A percentile compares a stretch with the other conserved stretches of the same genome.
Conservation (phyloP, 35 echinoderm and acorn worm genomes). For the Nesometra sesokonis region DNA sequence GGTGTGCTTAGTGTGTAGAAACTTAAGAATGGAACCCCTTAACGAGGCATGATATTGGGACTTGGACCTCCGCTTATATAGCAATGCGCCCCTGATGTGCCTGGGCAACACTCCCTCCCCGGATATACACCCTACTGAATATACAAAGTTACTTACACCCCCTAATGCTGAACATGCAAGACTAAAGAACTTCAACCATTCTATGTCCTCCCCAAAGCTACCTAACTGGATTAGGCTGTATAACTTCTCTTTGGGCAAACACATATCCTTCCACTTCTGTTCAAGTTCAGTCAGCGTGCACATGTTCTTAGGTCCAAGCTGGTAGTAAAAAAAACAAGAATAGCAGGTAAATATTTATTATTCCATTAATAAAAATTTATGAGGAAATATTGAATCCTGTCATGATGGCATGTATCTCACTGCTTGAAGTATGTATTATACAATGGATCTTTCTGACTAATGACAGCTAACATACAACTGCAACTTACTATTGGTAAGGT, state of each 20-base stretch:
- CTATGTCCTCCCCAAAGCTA: slow-evolving; percentile 86
- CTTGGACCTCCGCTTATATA: no score
- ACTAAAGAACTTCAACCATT: slow-evolving; percentile 94
- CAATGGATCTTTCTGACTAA: background rate
- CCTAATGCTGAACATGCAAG: slow-evolving; percentile 81
- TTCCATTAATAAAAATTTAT: background rate
- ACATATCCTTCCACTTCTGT: slow-evolving; percentile 99
- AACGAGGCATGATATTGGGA: no score
- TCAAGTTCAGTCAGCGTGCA: slow-evolving; percentile 61
- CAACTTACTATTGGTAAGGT: no score
- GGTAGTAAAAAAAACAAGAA: background rate
- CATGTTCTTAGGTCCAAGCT: slow-evolving; percentile 88
- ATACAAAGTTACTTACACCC: slow-evolving; percentile 49
- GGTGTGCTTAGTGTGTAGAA: no score
- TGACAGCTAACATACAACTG: background rate
- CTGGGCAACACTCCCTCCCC: no score
- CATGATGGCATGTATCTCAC: no score
- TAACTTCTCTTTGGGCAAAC: slow-evolving; percentile 76
- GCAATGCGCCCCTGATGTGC: no score
- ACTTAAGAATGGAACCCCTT: no score
- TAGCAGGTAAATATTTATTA: background rate
- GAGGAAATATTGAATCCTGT: background rate
- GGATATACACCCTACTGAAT: background rate
- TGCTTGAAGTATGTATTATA: no score
- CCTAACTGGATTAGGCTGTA: slow-evolving; percentile 71